Percentiles rank a stretch among this genome's conserved stretches.
Conservation (phyloP, 30 jellyfish, hydroid and myxozoan species). For the Aurelia aurita complex sp. Pacific region DNA sequence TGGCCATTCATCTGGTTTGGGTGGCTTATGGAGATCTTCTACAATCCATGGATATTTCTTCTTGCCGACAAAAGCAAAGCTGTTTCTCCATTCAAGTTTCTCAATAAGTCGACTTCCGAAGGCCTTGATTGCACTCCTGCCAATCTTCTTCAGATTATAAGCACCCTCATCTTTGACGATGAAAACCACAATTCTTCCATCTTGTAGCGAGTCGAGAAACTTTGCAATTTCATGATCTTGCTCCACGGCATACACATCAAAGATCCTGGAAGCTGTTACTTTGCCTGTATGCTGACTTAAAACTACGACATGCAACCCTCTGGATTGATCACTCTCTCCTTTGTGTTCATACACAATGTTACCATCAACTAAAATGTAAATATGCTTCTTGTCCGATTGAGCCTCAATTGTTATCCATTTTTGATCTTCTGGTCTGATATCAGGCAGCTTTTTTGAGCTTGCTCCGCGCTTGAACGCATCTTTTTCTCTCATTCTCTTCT, state of each 20-base stretch:
- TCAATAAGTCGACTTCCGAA: slow-evolving; percentile 79
- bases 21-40: slow-evolving; percentile 68
- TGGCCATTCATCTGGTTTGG: slow-evolving; percentile 73
- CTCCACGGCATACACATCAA: slow-evolving; percentile 82
- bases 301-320: slow-evolving; percentile 93
- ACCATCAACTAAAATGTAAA: slow-evolving; percentile 84
- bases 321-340: slow-evolving; percentile 27
- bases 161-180: slow-evolving; percentile 92
- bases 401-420: slow-evolving; percentile 61
- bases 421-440: no score
- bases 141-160: slow-evolving; percentile 61
- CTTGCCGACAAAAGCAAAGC: slow-evolving; percentile 81
- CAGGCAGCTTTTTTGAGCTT: no score
- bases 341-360: slow-evolving; percentile 69
- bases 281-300: slow-evolving; percentile 85
- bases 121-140: slow-evolving; percentile 62
- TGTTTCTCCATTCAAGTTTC: slow-evolving; percentile 74
- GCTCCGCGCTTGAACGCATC: no score
- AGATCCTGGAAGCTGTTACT: slow-evolving; percentile 74
- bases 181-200: slow-evolving; percentile 86
- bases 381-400: slow-evolving; percentile 75
- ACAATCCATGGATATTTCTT: slow-evolving; percentile 80
- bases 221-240: slow-evolving; percentile 81
- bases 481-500: no score
- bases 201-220: slow-evolving; percentile 76